Evolutionary conservation across 2,888 invertebrate genomes (phyloP).

Genomic region (Mesorhabditis sp.): DNA sequence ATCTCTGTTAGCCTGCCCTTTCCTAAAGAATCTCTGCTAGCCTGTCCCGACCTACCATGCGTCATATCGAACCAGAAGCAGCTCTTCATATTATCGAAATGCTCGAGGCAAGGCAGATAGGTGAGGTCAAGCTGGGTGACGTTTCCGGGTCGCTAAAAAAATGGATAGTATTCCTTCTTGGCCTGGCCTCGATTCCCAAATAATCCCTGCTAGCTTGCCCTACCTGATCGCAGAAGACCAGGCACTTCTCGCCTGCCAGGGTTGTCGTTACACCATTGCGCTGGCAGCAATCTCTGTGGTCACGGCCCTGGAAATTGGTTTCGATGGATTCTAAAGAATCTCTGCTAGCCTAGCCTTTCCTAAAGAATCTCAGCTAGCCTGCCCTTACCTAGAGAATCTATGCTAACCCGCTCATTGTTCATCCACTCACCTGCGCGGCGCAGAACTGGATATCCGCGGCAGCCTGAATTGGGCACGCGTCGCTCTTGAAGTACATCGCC

Average conservation of each 20-base stretch:
- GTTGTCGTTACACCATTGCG: slow-evolving; percentile 44
- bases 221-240: slow-evolving; percentile 47
- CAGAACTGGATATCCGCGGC: slow-evolving; percentile 56
- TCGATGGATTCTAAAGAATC: too few species aligned
- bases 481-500: slow-evolving; percentile 56
- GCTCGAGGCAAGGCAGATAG: slow-evolving; percentile 42
- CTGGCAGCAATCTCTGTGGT: slow-evolving; percentile 38
- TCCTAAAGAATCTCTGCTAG: neutral
- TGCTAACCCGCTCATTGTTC: too few species aligned
- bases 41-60: neutral
- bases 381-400: too few species aligned
- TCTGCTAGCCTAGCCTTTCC: too few species aligned
- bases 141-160: slow-evolving; percentile 34
- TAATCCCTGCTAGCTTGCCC: neutral
- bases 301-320: slow-evolving; percentile 22
- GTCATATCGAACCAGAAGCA: slow-evolving; percentile 44
- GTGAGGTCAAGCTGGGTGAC: slow-evolving; percentile 45
- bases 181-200: neutral
- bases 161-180: too few species aligned
- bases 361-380: too few species aligned
- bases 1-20: too few species aligned
- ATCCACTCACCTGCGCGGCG: slow-evolving; percentile 27
- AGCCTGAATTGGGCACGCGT: slow-evolving; percentile 54
- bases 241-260: slow-evolving; percentile 42
- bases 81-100: slow-evolving; percentile 46